Conservation (phyloP, 1,140 invertebrate species). For the Sweltsa coloradensis region DNA sequence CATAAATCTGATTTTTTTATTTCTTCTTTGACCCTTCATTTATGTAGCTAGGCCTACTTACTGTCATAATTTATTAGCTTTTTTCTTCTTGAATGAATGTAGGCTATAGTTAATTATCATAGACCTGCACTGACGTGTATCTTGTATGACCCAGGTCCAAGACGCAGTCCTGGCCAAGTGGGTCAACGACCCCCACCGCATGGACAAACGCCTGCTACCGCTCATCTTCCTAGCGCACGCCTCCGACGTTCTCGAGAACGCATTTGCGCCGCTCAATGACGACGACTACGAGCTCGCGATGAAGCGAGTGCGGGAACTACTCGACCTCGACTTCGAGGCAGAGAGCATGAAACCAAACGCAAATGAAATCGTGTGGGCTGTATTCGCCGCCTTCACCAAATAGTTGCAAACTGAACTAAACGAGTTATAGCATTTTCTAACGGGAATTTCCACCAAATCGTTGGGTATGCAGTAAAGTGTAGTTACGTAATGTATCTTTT, state of each 20-base stretch:
- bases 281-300: constrained; percentile 98
- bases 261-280: constrained; percentile 96
- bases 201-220: constrained; percentile 88
- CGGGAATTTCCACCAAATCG: no score
- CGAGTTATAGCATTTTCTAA: no score
- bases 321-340: constrained; percentile 93
- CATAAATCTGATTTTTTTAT: no score
- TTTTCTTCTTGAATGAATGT: no score
- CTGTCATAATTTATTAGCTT: no score
- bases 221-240: constrained; percentile 93
- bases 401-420: no score
- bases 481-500: no score
- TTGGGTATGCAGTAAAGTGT: no score
- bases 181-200: constrained; percentile 95
- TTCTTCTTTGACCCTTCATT: no score
- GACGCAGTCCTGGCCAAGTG: constrained; percentile 92
- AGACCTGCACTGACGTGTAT: no score
- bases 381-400: constrained; percentile 97
- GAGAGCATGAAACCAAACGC: constrained; percentile 79
- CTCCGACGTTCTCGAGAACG: constrained; percentile 98
- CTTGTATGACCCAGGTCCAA: constrained; percentile 61
- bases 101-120: no score
- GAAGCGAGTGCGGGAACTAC: constrained; percentile 85
- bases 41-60: no score
- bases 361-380: constrained; percentile 94